phyloP scores from a whole-genome alignment of 2,888 invertebrate genomes.

The Agriopis aurantiaria region DNA sequence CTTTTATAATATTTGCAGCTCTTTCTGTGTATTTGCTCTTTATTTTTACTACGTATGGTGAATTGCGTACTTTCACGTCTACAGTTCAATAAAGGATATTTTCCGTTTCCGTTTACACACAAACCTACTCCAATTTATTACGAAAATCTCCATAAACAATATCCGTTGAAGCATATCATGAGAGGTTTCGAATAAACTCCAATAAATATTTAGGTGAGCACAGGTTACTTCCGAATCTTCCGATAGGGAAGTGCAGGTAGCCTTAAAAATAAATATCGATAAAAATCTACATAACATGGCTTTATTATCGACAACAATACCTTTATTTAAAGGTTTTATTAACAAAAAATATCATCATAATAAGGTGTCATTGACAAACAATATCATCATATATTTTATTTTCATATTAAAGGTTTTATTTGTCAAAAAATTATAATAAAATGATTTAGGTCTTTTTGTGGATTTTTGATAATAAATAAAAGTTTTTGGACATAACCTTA shows the following conservation, averaged over 20 bases:
- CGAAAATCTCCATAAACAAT: conserved; percentile 35
- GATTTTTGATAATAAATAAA: no score
- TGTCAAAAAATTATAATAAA: no score
- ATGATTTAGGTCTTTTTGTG: no score
- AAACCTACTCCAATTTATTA: conserved; percentile 26
- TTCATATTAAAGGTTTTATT: no score
- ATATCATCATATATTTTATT: no score
- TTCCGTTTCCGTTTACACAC: conserved; percentile 13
- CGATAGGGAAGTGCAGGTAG: conserved; percentile 6
- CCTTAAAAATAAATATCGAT: neutral
- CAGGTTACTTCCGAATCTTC: conserved; percentile 39
- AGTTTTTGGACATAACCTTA: no score
- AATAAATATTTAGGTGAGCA: conserved; percentile 45
- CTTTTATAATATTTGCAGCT: neutral
- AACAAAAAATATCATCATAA: no score
- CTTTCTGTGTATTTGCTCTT: no score
- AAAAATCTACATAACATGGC: no score
- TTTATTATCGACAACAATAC: conserved; percentile 9
- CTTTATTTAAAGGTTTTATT: neutral
- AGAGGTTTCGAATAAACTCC: conserved; percentile 38
- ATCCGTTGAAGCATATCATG: conserved; percentile 18
- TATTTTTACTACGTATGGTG: no score
- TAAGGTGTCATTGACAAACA: no score
- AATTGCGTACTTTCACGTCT: neutral
- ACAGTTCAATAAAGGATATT: conserved; percentile 1